These are phyloP conservation scores for Isoperla grammatica DNA, from an alignment of 2,888 invertebrate species.

Conservation along the genomic window DNA sequence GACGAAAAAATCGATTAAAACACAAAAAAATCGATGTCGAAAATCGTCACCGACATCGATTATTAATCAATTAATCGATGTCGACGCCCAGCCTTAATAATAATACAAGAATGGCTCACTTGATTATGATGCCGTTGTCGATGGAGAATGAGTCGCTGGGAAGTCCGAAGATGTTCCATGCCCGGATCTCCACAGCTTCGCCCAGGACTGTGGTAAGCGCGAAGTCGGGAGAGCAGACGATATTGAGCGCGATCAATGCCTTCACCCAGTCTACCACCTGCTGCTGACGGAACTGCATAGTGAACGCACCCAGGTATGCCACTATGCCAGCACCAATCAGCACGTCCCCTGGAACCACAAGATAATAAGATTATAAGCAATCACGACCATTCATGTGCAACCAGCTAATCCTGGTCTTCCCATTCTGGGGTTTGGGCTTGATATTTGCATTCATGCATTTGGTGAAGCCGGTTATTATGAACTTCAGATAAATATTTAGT, in stretches of 20 bases:
- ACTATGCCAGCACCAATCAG: constrained; percentile 65
- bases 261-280: constrained; percentile 71
- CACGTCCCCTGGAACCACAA: background rate
- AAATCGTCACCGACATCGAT: too few species aligned
- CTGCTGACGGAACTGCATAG: constrained; percentile 60
- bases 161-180: constrained; percentile 86
- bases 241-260: constrained; percentile 59
- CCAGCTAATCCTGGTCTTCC: too few species aligned
- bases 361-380: too few species aligned
- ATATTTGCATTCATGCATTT: too few species aligned
- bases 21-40: too few species aligned
- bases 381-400: too few species aligned
- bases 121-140: constrained; percentile 88
- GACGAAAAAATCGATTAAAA: too few species aligned
- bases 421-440: too few species aligned
- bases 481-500: too few species aligned
- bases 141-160: constrained; percentile 85
- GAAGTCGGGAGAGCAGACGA: constrained; percentile 72
- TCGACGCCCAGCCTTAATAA: too few species aligned
- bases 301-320: constrained; percentile 88
- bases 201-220: constrained; percentile 74
- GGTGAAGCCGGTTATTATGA: too few species aligned
- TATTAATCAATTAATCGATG: too few species aligned
- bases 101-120: constrained; percentile 50
- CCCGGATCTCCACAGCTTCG: constrained; percentile 79